These are phyloP conservation scores for Mobula hypostoma DNA, from an alignment of 2,113 vertebrate species.

Conservation along the genomic window DNA sequence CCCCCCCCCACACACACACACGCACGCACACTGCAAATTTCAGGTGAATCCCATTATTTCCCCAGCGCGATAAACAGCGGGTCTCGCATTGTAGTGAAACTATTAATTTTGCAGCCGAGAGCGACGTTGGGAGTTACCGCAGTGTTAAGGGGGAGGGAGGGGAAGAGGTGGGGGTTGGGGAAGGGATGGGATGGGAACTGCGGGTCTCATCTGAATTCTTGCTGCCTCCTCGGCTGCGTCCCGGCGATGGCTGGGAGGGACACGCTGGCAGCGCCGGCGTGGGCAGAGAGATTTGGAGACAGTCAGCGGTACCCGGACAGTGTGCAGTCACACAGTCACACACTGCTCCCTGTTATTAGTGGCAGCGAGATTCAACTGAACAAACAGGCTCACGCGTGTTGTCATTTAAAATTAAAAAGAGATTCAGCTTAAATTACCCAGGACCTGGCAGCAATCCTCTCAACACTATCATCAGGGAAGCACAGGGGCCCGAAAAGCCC, in stretches of 20 bases:
- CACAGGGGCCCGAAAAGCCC: too few species aligned
- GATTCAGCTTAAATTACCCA: background rate
- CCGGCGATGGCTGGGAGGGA: background rate
- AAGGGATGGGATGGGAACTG: slow-evolving; percentile 35
- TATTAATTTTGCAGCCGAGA: background rate
- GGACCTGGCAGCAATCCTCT: too few species aligned
- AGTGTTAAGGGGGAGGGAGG: background rate
- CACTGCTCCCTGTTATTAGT: background rate
- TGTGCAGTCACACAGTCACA: too few species aligned
- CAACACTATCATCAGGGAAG: too few species aligned
- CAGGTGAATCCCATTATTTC: slow-evolving; percentile 25
- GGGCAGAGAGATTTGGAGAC: background rate
- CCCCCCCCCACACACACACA: too few species aligned
- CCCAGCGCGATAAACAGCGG: slow-evolving; percentile 2
- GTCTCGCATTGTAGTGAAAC: background rate
- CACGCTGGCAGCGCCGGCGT: too few species aligned
- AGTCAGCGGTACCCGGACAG: background rate
- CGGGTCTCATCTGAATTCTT: background rate
- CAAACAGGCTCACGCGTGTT: background rate
- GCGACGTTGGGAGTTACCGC: background rate
- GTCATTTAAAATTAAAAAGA: background rate
- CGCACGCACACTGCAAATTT: background rate
- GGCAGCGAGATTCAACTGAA: background rate
- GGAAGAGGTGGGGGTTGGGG: background rate
- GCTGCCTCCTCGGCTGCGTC: background rate